Percentiles rank a stretch among this genome's conserved stretches.
Evolutionary conservation across 1,140 invertebrate genomes (phyloP).

Genomic region (Physella acuta): DNA sequence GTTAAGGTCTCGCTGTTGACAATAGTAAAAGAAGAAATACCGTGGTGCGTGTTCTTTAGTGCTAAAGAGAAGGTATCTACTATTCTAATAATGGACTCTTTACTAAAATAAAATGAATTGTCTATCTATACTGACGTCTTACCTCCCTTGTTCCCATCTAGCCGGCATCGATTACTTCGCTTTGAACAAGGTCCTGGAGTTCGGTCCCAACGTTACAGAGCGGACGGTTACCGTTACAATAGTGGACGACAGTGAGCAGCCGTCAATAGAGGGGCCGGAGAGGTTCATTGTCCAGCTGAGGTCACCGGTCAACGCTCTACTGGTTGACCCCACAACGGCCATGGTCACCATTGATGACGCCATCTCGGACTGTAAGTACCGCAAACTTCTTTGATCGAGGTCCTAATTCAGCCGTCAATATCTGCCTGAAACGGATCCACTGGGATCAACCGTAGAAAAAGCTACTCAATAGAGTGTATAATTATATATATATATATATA

Average conservation of each 20-base stretch:
- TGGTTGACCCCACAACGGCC: slow-evolving; percentile 53
- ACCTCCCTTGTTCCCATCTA: slow-evolving; percentile 29
- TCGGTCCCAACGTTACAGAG: slow-evolving; percentile 53
- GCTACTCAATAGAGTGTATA: too few species aligned
- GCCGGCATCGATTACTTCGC: slow-evolving; percentile 59
- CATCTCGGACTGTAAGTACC: slow-evolving; percentile 58
- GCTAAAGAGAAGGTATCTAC: too few species aligned
- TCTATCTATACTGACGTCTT: background rate
- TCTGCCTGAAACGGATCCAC: too few species aligned
- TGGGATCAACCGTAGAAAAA: too few species aligned
- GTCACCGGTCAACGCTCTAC: slow-evolving; percentile 50
- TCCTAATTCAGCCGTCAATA: too few species aligned
- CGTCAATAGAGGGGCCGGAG: slow-evolving; percentile 57
- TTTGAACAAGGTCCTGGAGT: slow-evolving; percentile 56
- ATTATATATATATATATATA: too few species aligned
- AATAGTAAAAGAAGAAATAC: too few species aligned
- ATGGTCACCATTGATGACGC: slow-evolving; percentile 57
- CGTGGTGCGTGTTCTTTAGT: too few species aligned
- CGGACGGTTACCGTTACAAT: slow-evolving; percentile 53
- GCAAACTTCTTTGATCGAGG: too few species aligned
- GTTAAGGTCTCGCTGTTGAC: too few species aligned
- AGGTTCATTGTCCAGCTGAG: slow-evolving; percentile 53
- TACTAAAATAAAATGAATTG: background rate
- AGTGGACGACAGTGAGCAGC: slow-evolving; percentile 58
- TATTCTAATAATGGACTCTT: background rate